Percentiles rank a stretch among this genome's conserved stretches.
Evolutionary conservation across 2,888 invertebrate genomes (phyloP).

Genomic region (Willowsia nigromaculata): DNA sequence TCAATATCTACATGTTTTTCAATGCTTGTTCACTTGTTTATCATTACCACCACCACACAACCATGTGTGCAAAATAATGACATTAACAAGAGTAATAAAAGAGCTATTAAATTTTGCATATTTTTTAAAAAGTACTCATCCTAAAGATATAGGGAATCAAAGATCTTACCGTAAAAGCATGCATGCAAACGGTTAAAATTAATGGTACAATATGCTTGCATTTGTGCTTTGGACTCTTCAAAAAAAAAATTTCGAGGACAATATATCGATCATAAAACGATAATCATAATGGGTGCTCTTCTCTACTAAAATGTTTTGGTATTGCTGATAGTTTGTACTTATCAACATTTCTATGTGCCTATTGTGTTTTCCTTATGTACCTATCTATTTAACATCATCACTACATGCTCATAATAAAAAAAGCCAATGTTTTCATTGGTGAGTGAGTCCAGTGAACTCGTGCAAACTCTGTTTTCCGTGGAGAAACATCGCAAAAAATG

Average conservation of each 20-base stretch:
- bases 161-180: too few species aligned
- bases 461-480: conserved; percentile 11
- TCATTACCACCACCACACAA: too few species aligned
- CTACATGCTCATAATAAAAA: not conserved
- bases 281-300: not conserved
- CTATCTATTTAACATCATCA: not conserved
- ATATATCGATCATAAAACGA: not conserved
- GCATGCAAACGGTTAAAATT: not conserved
- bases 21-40: too few species aligned
- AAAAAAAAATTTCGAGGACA: not conserved
- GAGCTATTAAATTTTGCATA: too few species aligned
- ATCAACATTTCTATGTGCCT: not conserved
- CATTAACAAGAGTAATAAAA: too few species aligned
- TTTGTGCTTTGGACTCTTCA: too few species aligned
- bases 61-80: too few species aligned
- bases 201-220: too few species aligned
- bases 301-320: not conserved
- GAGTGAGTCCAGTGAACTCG: conserved; percentile 66
- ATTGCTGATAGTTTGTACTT: not conserved
- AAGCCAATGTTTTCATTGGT: conserved; percentile 54
- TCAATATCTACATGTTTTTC: too few species aligned
- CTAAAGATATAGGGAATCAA: not conserved
- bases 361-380: not conserved
- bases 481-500: conserved; percentile 36
- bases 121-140: too few species aligned